Evolutionary conservation across 1,140 invertebrate species (phyloP), one percentile per base, ranked within the genome.

Genomic region (Ceratina calcarata): DNA sequence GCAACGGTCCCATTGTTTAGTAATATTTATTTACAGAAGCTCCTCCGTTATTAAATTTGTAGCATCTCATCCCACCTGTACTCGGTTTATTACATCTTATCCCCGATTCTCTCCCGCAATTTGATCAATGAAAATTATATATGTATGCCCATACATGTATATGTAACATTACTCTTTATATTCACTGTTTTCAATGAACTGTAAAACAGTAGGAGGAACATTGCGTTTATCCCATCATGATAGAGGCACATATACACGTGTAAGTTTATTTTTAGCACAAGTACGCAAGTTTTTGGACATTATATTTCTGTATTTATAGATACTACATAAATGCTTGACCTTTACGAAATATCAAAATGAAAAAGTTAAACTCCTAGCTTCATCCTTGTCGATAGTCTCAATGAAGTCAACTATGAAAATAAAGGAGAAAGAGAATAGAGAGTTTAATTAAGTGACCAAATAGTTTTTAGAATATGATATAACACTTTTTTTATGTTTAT

Each of bases 401-500:
- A 74, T 51, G 67, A 58, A 65, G 24, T 73, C 67, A 57, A n/a
- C 78, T 55, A 71, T 27, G 37, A 51, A 60, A 51, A 45, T 77
- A 37, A 57, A 72, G 13, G 18, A 69, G 45, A 60, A 18, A 60
- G 37, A 68, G n/a, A 57, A 71, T 70, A 37, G 6, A 62, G 64
- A 20, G 61, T 53, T 37, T 65, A 61, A 7, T 85, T 77, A 80
- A 80, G 80, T 45, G 32, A 55, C 27, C 66, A 86, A 62, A 70
- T 82, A 86, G 81, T 74, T 10, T 61, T 69, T 86, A 86, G 73
- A 49, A 71, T 66, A 73, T 80, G 74, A 71, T 86, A 79, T 73
- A 81, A 78, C n/a, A 57, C 57, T 73, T 86, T 71, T 15, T 49
- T 77, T 82, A 51, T 70, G 71, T 82, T 86, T 86, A 86, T 62